These are phyloP conservation scores for Thamnophis elegans DNA, from an alignment of 2,797 vertebrate species.

Conservation along the genomic window DNA sequence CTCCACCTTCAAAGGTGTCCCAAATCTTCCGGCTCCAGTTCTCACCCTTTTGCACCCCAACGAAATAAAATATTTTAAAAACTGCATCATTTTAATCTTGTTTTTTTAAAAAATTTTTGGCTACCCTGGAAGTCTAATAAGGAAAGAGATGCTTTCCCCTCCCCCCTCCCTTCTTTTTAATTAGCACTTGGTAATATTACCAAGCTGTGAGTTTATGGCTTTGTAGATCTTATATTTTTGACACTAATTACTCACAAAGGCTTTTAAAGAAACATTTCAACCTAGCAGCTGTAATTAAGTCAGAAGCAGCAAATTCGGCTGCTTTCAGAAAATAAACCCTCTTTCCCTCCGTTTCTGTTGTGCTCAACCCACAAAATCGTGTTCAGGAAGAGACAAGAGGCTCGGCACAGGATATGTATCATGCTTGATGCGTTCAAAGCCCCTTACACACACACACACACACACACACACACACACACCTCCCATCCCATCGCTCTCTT, in stretches of 20 bases:
- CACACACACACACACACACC: background rate
- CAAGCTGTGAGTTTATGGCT: conserved; percentile 75
- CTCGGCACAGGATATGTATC: conserved; percentile 18
- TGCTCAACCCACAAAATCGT: conserved; percentile 26
- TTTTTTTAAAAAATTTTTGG: background rate
- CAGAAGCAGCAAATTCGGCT: conserved; percentile 44
- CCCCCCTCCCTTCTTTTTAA: conserved; percentile 75
- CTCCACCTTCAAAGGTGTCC: background rate
- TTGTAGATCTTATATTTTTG: conserved; percentile 78
- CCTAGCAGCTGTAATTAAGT: conserved; percentile 73
- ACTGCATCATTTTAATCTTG: conserved; percentile 62
- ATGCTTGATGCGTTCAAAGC: background rate
- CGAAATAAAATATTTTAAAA: background rate
- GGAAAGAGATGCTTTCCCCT: conserved; percentile 66
- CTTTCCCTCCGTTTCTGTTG: conserved; percentile 14
- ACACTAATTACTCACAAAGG: conserved; percentile 80
- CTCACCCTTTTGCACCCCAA: conserved; percentile 26
- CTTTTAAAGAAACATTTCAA: conserved; percentile 72
- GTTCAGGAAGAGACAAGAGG: background rate
- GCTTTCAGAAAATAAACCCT: conserved; percentile 32
- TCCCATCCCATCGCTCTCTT: conserved; percentile 37
- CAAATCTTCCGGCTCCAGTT: conserved; percentile 31
- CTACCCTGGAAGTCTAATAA: conserved; percentile 66
- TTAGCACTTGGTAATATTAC: conserved; percentile 75
- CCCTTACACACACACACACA: no score